Evolutionary conservation across 2,113 vertebrate genomes (phyloP).

Genomic region (Ammodytes marinus): DNA sequence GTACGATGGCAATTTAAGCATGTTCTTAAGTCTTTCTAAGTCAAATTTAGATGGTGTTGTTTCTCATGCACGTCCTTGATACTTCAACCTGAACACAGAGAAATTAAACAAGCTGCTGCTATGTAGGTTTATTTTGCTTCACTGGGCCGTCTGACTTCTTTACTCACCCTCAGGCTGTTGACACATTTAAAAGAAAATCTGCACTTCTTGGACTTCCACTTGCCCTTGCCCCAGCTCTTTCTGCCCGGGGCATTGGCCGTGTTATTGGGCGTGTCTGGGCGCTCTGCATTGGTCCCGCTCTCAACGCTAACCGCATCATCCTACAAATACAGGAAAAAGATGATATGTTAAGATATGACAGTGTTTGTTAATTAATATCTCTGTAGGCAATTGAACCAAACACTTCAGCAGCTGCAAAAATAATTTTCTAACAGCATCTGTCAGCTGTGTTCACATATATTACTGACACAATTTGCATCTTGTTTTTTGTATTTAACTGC

Average conservation of each 20-base stretch:
- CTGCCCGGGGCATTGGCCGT: slow-evolving; percentile 95
- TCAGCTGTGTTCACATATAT: neutral
- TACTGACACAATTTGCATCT: neutral
- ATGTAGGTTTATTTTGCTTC: no score
- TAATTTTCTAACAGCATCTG: no score
- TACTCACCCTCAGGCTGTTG: slow-evolving; percentile 94
- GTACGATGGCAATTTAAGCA: neutral
- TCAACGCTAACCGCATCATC: slow-evolving; percentile 96
- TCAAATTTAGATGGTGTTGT: neutral
- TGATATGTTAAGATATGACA: neutral
- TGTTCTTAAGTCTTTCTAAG: neutral
- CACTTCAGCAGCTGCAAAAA: neutral
- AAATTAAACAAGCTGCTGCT: neutral
- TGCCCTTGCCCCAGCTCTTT: slow-evolving; percentile 99
- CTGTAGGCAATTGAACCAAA: neutral
- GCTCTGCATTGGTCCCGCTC: slow-evolving; percentile 94
- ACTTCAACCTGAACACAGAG: no score
- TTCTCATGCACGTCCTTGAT: no score
- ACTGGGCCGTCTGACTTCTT: no score
- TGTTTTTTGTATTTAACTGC: neutral
- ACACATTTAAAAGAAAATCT: slow-evolving; percentile 99
- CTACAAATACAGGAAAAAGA: slow-evolving; percentile 72
- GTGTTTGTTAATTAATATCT: neutral
- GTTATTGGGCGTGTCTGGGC: slow-evolving; percentile 98
- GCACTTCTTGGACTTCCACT: slow-evolving; percentile 99